phyloP scores from a whole-genome alignment of 2,888 invertebrate species.

The Habroteleia sp. region DNA sequence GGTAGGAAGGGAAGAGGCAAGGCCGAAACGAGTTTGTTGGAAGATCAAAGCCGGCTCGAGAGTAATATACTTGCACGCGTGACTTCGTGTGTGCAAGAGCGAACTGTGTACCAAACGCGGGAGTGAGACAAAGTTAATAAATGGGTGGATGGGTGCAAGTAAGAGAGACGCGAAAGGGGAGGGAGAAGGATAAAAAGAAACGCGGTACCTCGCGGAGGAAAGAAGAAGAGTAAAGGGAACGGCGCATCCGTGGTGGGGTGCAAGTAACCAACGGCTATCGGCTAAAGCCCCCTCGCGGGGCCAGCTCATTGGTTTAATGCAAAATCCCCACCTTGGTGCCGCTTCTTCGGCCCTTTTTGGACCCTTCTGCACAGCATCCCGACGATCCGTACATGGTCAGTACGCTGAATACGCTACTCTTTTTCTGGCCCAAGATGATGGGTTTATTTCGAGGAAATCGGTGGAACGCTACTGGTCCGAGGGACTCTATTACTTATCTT shows the following conservation, averaged over 20 bases:
- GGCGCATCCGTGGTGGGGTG: slow-evolving; percentile 26
- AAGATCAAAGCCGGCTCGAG: slow-evolving; percentile 71
- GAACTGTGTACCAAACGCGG: slow-evolving; percentile 16
- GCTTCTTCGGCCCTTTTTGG: slow-evolving; percentile 66
- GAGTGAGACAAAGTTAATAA: slow-evolving; percentile 37
- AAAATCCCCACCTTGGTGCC: slow-evolving; percentile 70
- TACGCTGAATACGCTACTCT: slow-evolving; percentile 61
- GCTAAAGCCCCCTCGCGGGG: slow-evolving; percentile 73
- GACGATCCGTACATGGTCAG: slow-evolving; percentile 57
- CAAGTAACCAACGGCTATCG: slow-evolving; percentile 73
- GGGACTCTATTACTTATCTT: slow-evolving; percentile 60
- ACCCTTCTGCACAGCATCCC: slow-evolving; percentile 53
- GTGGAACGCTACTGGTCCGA: slow-evolving; percentile 65
- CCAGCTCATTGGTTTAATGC: slow-evolving; percentile 75
- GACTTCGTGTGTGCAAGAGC: slow-evolving; percentile 48
- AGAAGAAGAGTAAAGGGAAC: slow-evolving; percentile 51
- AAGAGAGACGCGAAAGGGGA: background rate
- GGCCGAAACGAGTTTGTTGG: slow-evolving; percentile 67
- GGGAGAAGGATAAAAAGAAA: slow-evolving; percentile 20
- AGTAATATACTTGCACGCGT: slow-evolving; percentile 69
- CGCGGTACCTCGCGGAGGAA: slow-evolving; percentile 54
- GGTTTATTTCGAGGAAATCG: slow-evolving; percentile 70
- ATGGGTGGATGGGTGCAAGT: slow-evolving; percentile 32
- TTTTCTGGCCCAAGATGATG: slow-evolving; percentile 65
- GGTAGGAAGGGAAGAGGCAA: slow-evolving; percentile 36